Conservation (phyloP, 2,113 vertebrate species). For the Cathartes aura region DNA sequence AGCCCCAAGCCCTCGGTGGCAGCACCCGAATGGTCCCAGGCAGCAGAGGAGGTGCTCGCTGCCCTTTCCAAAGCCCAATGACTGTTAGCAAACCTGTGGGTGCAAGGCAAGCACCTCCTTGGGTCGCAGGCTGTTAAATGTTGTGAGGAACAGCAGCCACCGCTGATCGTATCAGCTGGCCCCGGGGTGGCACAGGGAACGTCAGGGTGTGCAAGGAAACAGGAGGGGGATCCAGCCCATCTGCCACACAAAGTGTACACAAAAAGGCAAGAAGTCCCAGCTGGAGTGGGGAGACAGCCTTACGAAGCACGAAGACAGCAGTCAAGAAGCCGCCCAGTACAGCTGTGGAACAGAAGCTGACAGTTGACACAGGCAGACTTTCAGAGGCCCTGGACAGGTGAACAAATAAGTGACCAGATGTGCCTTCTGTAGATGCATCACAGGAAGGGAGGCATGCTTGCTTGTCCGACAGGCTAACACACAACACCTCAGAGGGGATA, state of each 20-base stretch:
- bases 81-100: neutral
- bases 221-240: neutral
- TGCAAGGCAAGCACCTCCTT: neutral
- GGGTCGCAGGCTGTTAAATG: neutral
- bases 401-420: neutral
- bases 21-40: neutral
- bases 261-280: neutral
- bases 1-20: accelerated
- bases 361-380: neutral
- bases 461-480: accelerated
- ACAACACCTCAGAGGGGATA: neutral
- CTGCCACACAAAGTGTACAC: neutral
- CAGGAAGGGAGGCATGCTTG: neutral
- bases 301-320: neutral
- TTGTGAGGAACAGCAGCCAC: neutral
- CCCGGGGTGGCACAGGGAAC: accelerated
- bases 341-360: neutral
- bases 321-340: neutral
- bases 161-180: neutral
- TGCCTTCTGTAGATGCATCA: neutral
- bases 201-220: neutral
- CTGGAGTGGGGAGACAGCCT: neutral
- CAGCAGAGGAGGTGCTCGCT: neutral
- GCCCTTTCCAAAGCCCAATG: neutral
- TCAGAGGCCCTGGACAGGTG: neutral